Percentiles rank a stretch among this genome's conserved stretches.
Evolutionary conservation across 2,113 vertebrate species (phyloP).

Genomic region (Osmerus mordax): DNA sequence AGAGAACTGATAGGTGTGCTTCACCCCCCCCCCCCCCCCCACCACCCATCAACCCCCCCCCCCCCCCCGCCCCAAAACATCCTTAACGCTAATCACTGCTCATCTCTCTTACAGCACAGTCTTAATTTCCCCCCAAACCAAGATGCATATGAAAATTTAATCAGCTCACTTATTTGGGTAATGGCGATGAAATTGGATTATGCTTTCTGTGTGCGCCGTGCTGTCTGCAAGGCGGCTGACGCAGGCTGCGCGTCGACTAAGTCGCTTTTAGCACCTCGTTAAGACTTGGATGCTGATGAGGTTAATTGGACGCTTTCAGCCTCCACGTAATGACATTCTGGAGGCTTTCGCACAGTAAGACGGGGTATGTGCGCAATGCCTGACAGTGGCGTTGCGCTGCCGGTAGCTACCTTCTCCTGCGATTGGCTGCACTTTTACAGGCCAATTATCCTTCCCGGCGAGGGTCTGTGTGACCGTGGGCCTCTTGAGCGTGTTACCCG

Average conservation of each 20-base stretch:
- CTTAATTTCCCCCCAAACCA: constrained; percentile 50
- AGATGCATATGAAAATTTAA: constrained; percentile 65
- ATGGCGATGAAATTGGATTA: constrained; percentile 67
- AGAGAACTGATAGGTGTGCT: no score
- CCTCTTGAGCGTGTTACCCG: constrained; percentile 32
- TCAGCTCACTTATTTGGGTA: constrained; percentile 64
- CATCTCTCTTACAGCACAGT: constrained; percentile 48
- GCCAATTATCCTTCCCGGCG: constrained; percentile 45
- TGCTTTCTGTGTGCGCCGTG: constrained; percentile 30
- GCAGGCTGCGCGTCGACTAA: constrained; percentile 7
- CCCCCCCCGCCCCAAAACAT: constrained; percentile 22
- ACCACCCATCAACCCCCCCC: no score
- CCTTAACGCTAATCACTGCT: constrained; percentile 52
- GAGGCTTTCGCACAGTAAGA: constrained; percentile 26
- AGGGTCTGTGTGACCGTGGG: constrained; percentile 32
- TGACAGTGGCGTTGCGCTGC: not conserved
- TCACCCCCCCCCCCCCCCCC: no score
- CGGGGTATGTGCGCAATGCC: not conserved
- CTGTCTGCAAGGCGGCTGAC: constrained; percentile 41
- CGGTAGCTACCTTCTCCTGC: not conserved
- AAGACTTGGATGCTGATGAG: constrained; percentile 52
- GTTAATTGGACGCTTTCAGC: constrained; percentile 60
- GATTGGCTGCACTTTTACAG: constrained; percentile 39
- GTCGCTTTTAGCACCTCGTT: constrained; percentile 48
- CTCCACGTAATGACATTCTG: constrained; percentile 47